Evolutionary conservation across 2,797 vertebrate species (phyloP).

Genomic region (Crax fasciolata): DNA sequence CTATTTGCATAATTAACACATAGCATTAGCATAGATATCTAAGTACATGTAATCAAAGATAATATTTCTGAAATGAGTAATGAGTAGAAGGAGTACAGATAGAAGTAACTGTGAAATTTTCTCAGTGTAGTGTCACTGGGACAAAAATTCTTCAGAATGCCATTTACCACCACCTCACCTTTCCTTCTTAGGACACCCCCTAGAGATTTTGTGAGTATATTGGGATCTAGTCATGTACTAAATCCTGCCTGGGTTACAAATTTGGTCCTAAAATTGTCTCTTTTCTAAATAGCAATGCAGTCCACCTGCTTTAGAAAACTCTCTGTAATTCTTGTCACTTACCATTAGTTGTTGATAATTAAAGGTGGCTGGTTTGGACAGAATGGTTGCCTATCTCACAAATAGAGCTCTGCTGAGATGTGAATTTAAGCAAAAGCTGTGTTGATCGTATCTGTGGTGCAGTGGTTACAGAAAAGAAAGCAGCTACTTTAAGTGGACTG

Average conservation of each 20-base stretch:
- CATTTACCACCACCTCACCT: background rate
- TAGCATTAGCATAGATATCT: background rate
- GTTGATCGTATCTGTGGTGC: background rate
- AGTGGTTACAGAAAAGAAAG: background rate
- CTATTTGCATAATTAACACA: constrained; percentile 10
- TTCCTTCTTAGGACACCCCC: background rate
- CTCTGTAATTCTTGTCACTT: background rate
- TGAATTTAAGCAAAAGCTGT: background rate
- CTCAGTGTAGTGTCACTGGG: background rate
- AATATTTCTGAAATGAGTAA: background rate
- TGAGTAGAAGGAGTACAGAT: background rate
- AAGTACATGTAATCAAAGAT: background rate
- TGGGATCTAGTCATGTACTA: background rate
- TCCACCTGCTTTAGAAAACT: background rate
- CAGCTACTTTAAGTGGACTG: background rate
- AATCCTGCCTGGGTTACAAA: background rate
- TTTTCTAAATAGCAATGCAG: background rate
- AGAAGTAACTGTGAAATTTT: background rate
- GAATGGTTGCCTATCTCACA: background rate
- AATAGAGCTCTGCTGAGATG: background rate
- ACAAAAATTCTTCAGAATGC: background rate
- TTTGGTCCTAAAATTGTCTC: background rate
- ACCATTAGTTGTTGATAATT: background rate
- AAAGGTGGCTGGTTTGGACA: background rate
- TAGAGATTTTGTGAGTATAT: background rate